Conservation (phyloP, 35 echinoderm and acorn worm genomes). For the Nesometra sesokonis region DNA sequence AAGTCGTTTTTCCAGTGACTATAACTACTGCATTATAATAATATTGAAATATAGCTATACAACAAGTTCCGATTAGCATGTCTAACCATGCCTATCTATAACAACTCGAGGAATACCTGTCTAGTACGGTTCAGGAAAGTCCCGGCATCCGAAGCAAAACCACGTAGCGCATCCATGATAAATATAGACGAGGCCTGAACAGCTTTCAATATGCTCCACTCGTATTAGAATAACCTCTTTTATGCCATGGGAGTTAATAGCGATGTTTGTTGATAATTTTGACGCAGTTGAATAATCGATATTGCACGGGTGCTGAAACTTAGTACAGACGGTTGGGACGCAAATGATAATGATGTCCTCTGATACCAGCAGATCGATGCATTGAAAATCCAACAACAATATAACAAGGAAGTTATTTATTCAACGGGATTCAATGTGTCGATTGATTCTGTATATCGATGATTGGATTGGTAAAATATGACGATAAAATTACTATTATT, state of each 20-base stretch:
- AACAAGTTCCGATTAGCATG: neutral
- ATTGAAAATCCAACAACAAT: neutral
- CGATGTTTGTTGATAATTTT: neutral
- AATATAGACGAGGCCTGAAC: neutral
- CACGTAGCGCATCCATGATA: slow-evolving; percentile 49
- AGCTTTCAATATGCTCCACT: too few species aligned
- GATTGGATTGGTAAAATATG: too few species aligned
- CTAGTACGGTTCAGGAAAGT: slow-evolving; percentile 50
- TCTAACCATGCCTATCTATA: neutral
- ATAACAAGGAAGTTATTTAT: neutral
- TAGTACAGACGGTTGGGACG: neutral
- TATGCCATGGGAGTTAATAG: neutral
- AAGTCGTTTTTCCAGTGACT: too few species aligned
- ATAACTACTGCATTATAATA: too few species aligned
- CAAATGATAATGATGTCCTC: neutral
- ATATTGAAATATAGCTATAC: too few species aligned
- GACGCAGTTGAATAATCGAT: neutral
- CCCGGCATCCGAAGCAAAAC: slow-evolving; percentile 43
- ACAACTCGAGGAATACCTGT: slow-evolving; percentile 22
- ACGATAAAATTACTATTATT: too few species aligned
- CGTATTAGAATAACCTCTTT: too few species aligned
- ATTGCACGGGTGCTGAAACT: neutral
- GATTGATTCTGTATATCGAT: too few species aligned
- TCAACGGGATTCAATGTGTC: too few species aligned
- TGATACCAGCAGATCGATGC: neutral